These are phyloP conservation scores for Drosophila athabasca DNA, from an alignment of 1,140 invertebrate species.

Conservation along the genomic window DNA sequence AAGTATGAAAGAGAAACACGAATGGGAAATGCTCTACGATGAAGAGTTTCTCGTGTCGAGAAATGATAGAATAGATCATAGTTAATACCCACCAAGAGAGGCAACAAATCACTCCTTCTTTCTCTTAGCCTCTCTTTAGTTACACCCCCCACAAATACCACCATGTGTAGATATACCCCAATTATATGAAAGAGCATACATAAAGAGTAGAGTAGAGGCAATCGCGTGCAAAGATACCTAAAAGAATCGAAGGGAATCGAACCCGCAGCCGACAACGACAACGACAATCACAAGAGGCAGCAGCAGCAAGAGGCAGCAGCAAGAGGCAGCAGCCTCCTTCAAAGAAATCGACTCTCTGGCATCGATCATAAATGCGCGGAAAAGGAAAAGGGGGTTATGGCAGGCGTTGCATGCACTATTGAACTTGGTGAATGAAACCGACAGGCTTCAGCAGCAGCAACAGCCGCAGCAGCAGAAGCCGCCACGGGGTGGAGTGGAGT, in stretches of 20 bases:
- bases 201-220: constrained; percentile 16
- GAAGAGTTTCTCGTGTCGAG: too few relatives aligned
- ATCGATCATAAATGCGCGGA: constrained; percentile 73
- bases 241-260: constrained; percentile 38
- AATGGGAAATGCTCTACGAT: constrained; percentile 2
- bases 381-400: constrained; percentile 26
- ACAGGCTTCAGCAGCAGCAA: constrained; percentile 47
- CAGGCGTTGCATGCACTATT: constrained; percentile 77
- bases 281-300: constrained; percentile 61
- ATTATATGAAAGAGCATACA: too few relatives aligned
- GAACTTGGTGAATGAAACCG: constrained; percentile 80
- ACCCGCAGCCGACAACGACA: constrained; percentile 41
- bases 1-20: not conserved
- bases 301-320: too few relatives aligned
- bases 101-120: too few relatives aligned
- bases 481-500: constrained; percentile 24
- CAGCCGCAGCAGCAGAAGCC: constrained; percentile 30
- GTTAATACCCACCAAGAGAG: too few relatives aligned
- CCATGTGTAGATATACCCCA: too few relatives aligned
- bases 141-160: too few relatives aligned
- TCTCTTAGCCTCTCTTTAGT: too few relatives aligned
- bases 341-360: constrained; percentile 69
- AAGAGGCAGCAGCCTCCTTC: not conserved
- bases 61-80: too few relatives aligned
- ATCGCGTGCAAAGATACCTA: constrained; percentile 64